Percentiles rank a stretch among this genome's conserved stretches.
Evolutionary conservation across 1,140 invertebrate genomes (phyloP).

Genomic region (Amphibalanus amphitrite): DNA sequence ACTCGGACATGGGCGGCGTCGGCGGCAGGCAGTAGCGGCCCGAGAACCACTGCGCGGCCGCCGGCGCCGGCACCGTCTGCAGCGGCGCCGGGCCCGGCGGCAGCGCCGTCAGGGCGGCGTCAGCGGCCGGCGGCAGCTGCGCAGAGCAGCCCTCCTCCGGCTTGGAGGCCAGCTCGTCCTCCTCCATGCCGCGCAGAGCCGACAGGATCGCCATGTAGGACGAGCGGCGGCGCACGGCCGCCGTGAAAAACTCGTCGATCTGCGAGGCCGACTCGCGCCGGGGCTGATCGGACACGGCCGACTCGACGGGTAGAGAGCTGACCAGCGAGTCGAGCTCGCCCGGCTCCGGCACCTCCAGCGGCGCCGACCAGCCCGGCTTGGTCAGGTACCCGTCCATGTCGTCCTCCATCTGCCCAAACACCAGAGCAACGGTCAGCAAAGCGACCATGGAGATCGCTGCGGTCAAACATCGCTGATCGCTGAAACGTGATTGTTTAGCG

Average conservation of each 20-base stretch:
- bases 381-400: neutral
- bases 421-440: too few species aligned
- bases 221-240: conserved; percentile 18
- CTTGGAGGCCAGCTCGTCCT: neutral
- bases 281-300: conserved; percentile 22
- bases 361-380: neutral
- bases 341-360: neutral
- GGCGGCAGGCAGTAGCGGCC: conserved; percentile 44
- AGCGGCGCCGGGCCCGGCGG: conserved; percentile 30
- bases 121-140: neutral
- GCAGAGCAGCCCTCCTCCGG: neutral
- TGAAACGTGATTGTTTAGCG: too few species aligned
- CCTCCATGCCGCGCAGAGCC: neutral
- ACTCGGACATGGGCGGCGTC: conserved; percentile 63
- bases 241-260: conserved; percentile 50
- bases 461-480: too few species aligned
- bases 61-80: conserved; percentile 21
- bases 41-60: conserved; percentile 22
- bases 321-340: conserved; percentile 14
- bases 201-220: neutral
- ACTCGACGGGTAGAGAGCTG: conserved; percentile 7
- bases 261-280: conserved; percentile 40
- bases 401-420: neutral
- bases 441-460: too few species aligned
- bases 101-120: conserved; percentile 25